Evolutionary conservation across 1,140 invertebrate genomes (phyloP), one percentile per base, ranked within the genome.

Genomic region (Apis dorsata): DNA sequence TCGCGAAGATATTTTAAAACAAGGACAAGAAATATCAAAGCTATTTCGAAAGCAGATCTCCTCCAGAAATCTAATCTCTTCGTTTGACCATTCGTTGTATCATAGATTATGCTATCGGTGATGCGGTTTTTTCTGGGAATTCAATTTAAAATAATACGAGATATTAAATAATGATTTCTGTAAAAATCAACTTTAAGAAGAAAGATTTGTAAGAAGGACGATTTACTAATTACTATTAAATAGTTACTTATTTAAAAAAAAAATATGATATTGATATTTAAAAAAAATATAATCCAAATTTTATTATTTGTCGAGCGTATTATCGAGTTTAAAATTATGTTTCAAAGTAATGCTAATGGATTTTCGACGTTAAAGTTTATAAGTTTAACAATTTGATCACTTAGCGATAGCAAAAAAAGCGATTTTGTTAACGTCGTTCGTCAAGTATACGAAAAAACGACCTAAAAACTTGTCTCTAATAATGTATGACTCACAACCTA

Each of bases 401-500:
- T 79, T 57, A 65, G 24, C 28, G 74, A 24, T 53, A 63, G 82
- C 65, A 70, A 44, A 84, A 77, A 53, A 53, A 34, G 34, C 68
- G 13, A 66, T 72, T 74, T 76, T 65, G 72, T 83, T 60, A 55
- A 24, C 7, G 55, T 13, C 66, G 60, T n/a, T 75, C 44, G 51
- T 51, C 34, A 13, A 75, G 49, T 69, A 21, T 44, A 53, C 7
- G 34, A 79, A 83, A 87, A 85, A 85, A 62, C 71, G 83, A 85
- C 79, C 71, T 88, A 88, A 88, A 88, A 88, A 85, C 75, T 79
- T 21, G 84, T 13, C 77, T 77, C 62, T 79, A 86, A 88, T 84
- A 86, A 88, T 68, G 65, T 60, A n/a, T 89, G 87, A 89, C 80
- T 89, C 87, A 88, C 82, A 66, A 59, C 65, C 77, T 84, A 88